Evolutionary conservation across 2,113 vertebrate genomes (phyloP).

Genomic region (Emydocephalus ijimae): DNA sequence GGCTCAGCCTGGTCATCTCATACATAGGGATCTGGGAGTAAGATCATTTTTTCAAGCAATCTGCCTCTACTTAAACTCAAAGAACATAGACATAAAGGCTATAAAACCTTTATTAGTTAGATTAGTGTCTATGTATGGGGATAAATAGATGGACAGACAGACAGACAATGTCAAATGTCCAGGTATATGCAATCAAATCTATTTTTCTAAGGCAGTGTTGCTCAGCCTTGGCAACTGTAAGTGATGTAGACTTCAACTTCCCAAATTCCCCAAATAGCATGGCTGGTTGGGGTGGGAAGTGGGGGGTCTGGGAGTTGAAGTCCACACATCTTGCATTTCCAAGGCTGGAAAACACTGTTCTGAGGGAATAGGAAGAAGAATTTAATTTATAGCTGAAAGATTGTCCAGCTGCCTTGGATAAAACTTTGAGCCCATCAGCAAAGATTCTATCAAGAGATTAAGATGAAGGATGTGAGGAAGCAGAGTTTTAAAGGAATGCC

Average conservation of each 20-base stretch:
- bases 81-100: not conserved
- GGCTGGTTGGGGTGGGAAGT: not conserved
- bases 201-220: not conserved
- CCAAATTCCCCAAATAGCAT: not conserved
- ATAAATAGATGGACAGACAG: not conserved
- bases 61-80: not conserved
- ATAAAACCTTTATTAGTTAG: not conserved
- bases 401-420: slow-evolving; percentile 15
- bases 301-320: not conserved
- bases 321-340: not conserved
- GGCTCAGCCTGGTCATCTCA: not conserved
- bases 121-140: not conserved
- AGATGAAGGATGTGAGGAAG: not conserved
- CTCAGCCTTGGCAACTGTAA: too few species aligned
- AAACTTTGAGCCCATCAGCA: slow-evolving; percentile 22
- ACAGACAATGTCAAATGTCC: not conserved
- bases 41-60: not conserved
- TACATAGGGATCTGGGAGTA: not conserved
- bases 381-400: not conserved
- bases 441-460: slow-evolving; percentile 5
- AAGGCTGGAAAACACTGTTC: not conserved
- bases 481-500: slow-evolving; percentile 18
- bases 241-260: not conserved
- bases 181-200: not conserved
- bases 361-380: not conserved